Evolutionary conservation across 2,888 invertebrate genomes (phyloP), one percentile per base, ranked within the genome.

Genomic region (Hydroisotoma schaefferi): DNA sequence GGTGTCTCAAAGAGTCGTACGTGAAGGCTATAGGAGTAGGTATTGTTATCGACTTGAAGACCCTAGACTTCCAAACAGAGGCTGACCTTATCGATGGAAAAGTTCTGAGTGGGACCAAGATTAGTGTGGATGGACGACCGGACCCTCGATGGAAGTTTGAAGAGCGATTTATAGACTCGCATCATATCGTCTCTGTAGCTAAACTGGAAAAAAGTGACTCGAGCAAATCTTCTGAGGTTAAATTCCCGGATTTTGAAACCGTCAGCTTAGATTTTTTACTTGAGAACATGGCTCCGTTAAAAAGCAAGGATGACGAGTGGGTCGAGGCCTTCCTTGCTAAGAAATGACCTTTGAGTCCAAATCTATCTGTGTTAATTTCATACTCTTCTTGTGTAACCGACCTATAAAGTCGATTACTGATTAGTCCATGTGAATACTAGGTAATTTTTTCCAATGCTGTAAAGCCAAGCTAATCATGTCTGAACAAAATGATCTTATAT

Each of bases 1-100:
- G 97, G 95, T 88, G 92, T 73, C 80, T 97, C 51, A 97, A 97
- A 78, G 95, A 97, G 77, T 88, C 93, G 75, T 94, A 92, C 76
- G 88, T 92, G 0, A 97, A 97, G 79, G 94, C 94, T 66, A 81
- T 87, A 56, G 94, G 95, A 22, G 80, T 87, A 25, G 95, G 95
- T 28, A 85, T 97, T 55, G 86, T 87, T 0, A 80, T 87, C 65
- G 85, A 89, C 73, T 80, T 97, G 46, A 80, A 83, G 69, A 82
- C 86, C 69, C 82, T 95, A 40, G 86, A 85, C 77, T 97, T 95
- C 77, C 76, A 80, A 53, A 78, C 88, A 20, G 81, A 81, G 59
- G 84, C 85, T 1, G 78, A 78, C 29, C 55, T 71, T n/a, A 87
- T 62, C 43, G 78, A 77, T 12, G 75, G 77, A 49, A 70, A 79